Percentiles rank a stretch among this genome's conserved stretches.
Conservation (phyloP, 2,888 invertebrate species). For the Schizotus pectinicornis region DNA sequence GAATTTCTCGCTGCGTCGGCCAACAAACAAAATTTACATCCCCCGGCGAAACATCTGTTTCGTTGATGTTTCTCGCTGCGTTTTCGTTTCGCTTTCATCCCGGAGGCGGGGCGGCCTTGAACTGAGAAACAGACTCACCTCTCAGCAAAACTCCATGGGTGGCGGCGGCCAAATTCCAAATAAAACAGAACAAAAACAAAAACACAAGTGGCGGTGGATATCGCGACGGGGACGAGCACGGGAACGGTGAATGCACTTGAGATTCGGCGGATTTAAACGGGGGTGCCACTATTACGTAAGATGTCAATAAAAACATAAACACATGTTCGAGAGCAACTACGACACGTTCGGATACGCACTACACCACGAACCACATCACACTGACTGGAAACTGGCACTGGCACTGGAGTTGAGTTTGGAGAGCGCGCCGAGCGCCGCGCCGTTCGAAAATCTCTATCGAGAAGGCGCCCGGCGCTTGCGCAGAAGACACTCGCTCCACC, state of each 20-base stretch:
- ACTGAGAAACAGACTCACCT: conserved; percentile 14
- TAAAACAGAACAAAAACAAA: conserved; percentile 16
- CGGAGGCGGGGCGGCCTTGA: neutral
- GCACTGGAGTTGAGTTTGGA: too few species aligned
- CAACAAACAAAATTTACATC: conserved; percentile 24
- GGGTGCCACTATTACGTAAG: conserved; percentile 23
- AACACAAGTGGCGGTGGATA: conserved; percentile 11
- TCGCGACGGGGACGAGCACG: neutral
- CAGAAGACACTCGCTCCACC: too few species aligned
- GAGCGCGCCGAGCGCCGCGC: conserved; percentile 5
- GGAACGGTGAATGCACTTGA: too few species aligned
- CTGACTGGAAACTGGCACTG: too few species aligned
- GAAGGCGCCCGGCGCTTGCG: conserved; percentile 28
- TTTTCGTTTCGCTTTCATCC: conserved; percentile 26
- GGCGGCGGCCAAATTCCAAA: conserved; percentile 16
- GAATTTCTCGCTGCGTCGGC: conserved; percentile 16
- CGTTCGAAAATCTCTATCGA: too few species aligned
- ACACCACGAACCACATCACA: conserved; percentile 27
- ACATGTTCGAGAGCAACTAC: conserved; percentile 31
- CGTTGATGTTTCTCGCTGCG: too few species aligned
- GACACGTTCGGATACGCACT: conserved; percentile 11
- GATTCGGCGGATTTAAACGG: neutral
- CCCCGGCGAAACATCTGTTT: conserved; percentile 22
- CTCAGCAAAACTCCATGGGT: conserved; percentile 4
- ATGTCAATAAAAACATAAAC: conserved; percentile 38